Conservation (phyloP, 2,888 invertebrate species). For the Drepanosiphum platanoidis region DNA sequence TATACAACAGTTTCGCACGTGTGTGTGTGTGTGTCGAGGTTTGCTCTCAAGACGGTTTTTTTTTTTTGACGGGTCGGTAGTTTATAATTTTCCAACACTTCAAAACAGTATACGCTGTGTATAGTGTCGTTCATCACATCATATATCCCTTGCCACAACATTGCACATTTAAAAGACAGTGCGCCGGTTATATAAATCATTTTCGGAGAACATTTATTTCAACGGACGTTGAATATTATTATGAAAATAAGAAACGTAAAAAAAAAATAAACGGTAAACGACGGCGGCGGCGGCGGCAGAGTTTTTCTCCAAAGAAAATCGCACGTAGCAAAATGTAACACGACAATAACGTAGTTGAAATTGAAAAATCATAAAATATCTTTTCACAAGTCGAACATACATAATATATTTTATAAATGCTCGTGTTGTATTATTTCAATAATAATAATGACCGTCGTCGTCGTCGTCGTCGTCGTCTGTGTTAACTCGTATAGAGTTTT, state of each 20-base stretch:
- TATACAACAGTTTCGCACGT: constrained; percentile 6
- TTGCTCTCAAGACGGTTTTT: neutral
- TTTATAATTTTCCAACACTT: constrained; percentile 40
- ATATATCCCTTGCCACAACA: constrained; percentile 22
- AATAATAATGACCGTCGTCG: neutral
- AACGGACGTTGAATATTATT: neutral
- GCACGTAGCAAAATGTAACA: too few relatives aligned
- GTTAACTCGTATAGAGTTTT: neutral
- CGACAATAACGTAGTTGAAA: too few relatives aligned
- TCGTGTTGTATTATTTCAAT: neutral
- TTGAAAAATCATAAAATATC: neutral
- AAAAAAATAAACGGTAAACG: neutral
- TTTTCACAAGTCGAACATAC: neutral
- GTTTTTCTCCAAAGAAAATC: neutral
- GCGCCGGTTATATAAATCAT: constrained; percentile 41
- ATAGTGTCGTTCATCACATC: constrained; percentile 49
- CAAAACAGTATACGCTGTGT: too few relatives aligned
- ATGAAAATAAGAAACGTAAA: constrained; percentile 21
- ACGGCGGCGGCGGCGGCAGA: neutral
- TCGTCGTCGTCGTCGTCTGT: neutral
- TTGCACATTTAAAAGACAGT: constrained; percentile 35
- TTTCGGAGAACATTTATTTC: constrained; percentile 33
- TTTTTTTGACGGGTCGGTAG: neutral
- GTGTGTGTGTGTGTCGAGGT: neutral
- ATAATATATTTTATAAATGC: neutral